These are phyloP conservation scores for Syritta pipiens DNA, from an alignment of 2,888 invertebrate genomes.

Conservation along the genomic window DNA sequence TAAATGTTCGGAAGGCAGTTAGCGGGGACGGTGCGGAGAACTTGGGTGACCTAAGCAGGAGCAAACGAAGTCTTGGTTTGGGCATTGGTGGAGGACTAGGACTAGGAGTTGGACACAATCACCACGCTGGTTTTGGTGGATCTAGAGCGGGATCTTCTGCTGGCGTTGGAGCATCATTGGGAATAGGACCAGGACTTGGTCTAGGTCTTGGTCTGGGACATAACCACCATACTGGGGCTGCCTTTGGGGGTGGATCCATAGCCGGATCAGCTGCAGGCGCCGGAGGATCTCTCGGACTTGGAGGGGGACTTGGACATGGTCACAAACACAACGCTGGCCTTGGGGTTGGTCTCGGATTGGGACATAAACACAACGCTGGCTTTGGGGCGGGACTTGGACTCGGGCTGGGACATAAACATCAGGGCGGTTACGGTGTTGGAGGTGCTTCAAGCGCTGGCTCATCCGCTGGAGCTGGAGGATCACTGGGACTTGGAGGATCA, in stretches of 20 bases:
- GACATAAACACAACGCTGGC: not conserved
- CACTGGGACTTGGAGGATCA: conserved; percentile 3
- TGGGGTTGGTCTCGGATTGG: not conserved
- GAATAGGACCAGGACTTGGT: no score
- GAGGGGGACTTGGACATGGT: conserved; percentile 16
- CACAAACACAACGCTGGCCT: no score
- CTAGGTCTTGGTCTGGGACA: no score
- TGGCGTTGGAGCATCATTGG: no score
- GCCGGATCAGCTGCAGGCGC: not conserved
- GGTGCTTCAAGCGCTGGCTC: not conserved
- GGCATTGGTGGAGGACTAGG: no score
- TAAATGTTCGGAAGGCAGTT: no score
- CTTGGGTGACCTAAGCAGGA: no score
- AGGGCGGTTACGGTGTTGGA: not conserved
- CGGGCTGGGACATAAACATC: not conserved
- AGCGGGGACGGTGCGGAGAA: no score
- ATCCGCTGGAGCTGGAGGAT: not conserved
- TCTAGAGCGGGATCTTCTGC: no score
- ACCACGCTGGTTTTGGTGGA: no score
- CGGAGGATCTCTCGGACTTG: conserved; percentile 7
- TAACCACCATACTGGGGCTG: conserved; percentile 5
- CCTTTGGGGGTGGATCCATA: not conserved
- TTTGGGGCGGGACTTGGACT: not conserved
- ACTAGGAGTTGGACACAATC: no score
- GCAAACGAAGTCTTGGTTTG: no score